Percentiles rank a stretch among this genome's conserved stretches.
phyloP scores from a whole-genome alignment of 1,140 invertebrate genomes.

The Nasonia longicornis region DNA sequence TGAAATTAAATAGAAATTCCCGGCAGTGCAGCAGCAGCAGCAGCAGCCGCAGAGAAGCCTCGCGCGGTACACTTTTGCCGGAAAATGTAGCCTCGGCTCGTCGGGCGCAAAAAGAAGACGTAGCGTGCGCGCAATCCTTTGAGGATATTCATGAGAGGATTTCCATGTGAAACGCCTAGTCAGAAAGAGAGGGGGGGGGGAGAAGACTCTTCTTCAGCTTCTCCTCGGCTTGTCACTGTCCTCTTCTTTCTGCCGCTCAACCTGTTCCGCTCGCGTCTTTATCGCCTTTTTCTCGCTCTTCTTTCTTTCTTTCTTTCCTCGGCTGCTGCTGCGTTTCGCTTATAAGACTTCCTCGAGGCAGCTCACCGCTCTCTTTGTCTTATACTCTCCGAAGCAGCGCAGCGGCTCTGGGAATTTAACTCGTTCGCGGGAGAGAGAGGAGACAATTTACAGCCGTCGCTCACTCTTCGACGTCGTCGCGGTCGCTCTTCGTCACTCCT shows the following conservation, averaged over 20 bases:
- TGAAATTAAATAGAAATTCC: conserved; percentile 17
- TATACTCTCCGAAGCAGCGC: background rate
- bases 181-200: background rate
- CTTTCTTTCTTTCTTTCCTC: conserved; percentile 9
- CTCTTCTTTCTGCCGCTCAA: background rate
- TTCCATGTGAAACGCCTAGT: conserved; percentile 34
- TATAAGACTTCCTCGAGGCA: conserved; percentile 18
- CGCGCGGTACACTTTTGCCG: background rate
- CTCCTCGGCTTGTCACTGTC: conserved; percentile 21
- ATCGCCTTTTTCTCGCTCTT: conserved; percentile 14
- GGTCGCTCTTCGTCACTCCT: conserved; percentile 24
- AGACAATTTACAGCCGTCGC: conserved; percentile 30
- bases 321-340: background rate
- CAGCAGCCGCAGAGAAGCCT: background rate
- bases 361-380: conserved; percentile 16
- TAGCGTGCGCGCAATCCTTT: conserved; percentile 24
- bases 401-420: conserved; percentile 17
- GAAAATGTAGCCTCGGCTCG: conserved; percentile 4
- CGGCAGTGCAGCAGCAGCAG: background rate
- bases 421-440: background rate
- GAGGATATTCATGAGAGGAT: conserved; percentile 43
- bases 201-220: conserved; percentile 7
- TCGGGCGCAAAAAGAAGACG: background rate
- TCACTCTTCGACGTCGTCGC: conserved; percentile 11
- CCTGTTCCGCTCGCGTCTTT: conserved; percentile 10